Base-by-base conservation (phyloP, 2,888 invertebrate species). In the Sipha maydis region DNA sequence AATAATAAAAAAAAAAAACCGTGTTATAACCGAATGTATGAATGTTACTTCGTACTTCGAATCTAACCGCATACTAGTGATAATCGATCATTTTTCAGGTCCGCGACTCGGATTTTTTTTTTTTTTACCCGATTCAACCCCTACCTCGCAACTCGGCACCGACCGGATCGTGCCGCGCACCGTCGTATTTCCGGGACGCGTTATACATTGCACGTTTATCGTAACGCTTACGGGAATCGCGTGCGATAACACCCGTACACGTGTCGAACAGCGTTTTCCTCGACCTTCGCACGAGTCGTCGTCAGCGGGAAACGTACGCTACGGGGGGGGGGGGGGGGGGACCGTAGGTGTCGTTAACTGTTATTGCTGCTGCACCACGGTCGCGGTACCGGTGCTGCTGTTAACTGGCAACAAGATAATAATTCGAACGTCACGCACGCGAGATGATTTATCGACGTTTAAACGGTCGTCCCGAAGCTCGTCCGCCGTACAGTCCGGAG, bases 301-400 rank as follows among this genome's bases (percentile, higher is more conserved):
- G 25, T 21, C 3, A 3, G 21, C 61, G 3, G 21, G 3, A 1
- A 8, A 67, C 69, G 38, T 41, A 69, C 3, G 9, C 67, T 11
- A n/a, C 38, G 38, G 61, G 19, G n/a, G 21, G 21, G 0, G 17
- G n/a, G 19, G 1, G 41, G 25, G 69, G 19, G 69, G 80, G 80
- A n/a, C n/a, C 82, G 82, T 82, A 82, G 82, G 82, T 82, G 82
- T 82, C 82, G 82, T 82, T 82, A 82, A 69, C 80, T 41, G 82
- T 82, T 82, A 82, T 82, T 82, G 31, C 61, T 25, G 61, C 82
- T 4, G 41, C 82, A 82, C n/a, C n/a, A 82, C 28, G 82, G 82
- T 69, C 82, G 69, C 82, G 82, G 82, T 82, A 82, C 69, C 69
- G 82, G 28, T 82, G 41, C 69, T 82, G 41, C 69, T 82, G 82